A percentile compares a stretch with the other conserved stretches of the same genome.
Evolutionary conservation across 2,797 vertebrate genomes (phyloP).

Genomic region (Phataginus tetradactyla): DNA sequence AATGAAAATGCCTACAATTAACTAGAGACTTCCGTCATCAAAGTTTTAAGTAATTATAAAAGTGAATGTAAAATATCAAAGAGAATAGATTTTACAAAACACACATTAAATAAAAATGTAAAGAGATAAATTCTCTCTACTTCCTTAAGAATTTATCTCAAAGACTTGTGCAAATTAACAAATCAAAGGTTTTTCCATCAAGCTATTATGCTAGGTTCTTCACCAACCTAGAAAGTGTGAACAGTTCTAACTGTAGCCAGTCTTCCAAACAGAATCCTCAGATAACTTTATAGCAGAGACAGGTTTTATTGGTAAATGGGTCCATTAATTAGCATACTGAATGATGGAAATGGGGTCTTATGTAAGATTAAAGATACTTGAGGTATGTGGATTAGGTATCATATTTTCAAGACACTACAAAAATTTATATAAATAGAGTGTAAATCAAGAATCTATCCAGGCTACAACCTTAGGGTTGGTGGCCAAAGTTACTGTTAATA

Average conservation of each 20-base stretch:
- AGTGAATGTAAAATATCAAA: constrained; percentile 1
- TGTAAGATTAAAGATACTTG: background rate
- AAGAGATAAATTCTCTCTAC: background rate
- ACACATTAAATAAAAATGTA: background rate
- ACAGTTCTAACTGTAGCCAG: background rate
- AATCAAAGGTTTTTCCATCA: background rate
- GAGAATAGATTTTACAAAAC: constrained; percentile 3
- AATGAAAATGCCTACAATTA: constrained; percentile 33
- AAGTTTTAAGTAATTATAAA: constrained; percentile 37
- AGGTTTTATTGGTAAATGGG: background rate
- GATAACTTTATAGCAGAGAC: background rate
- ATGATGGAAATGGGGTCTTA: background rate
- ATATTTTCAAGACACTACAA: background rate
- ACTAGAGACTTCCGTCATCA: background rate
- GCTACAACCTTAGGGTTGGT: background rate
- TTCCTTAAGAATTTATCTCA: background rate
- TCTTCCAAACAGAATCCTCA: background rate
- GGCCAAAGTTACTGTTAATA: background rate
- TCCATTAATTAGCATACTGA: background rate
- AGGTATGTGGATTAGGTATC: background rate
- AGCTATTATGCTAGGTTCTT: background rate
- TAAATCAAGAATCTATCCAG: background rate
- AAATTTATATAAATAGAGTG: background rate
- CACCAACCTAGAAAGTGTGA: background rate
- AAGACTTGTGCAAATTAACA: background rate